Evolutionary conservation across 1,140 invertebrate species (phyloP).

Genomic region (Drosophila murphyi): DNA sequence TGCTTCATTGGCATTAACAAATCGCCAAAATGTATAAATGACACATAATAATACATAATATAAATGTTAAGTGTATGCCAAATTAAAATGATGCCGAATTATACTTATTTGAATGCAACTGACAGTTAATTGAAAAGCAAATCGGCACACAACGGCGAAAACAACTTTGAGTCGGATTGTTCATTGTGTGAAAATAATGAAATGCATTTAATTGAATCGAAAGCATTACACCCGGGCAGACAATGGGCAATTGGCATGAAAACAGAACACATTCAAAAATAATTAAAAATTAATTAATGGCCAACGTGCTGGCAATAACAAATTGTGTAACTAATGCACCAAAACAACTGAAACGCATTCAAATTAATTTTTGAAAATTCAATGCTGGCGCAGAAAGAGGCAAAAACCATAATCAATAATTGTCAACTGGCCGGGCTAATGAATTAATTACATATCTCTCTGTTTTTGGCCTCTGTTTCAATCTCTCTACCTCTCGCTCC

Average conservation of each 20-base stretch:
- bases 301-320: conserved; percentile 45
- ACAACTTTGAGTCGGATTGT: conserved; percentile 5
- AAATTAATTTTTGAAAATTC: conserved; percentile 38
- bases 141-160: conserved; percentile 20
- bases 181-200: conserved; percentile 41
- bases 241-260: conserved; percentile 67
- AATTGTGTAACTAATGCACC: conserved; percentile 62
- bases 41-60: conserved; percentile 32
- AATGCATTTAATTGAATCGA: conserved; percentile 72
- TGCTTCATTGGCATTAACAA: conserved; percentile 20
- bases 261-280: conserved; percentile 69
- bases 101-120: conserved; percentile 51
- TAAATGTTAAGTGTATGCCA: conserved; percentile 48
- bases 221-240: conserved; percentile 40
- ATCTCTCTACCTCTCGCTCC: background rate
- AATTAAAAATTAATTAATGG: conserved; percentile 74
- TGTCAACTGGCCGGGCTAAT: conserved; percentile 77
- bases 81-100: conserved; percentile 55
- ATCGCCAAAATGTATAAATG: conserved; percentile 43
- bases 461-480: too few relatives aligned
- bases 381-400: conserved; percentile 36
- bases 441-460: conserved; percentile 73
- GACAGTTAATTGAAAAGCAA: conserved; percentile 62
- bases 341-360: conserved; percentile 34
- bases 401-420: conserved; percentile 79